Base-by-base conservation (phyloP, 2,888 invertebrate genomes). In the Diadegma fenestrale region DNA sequence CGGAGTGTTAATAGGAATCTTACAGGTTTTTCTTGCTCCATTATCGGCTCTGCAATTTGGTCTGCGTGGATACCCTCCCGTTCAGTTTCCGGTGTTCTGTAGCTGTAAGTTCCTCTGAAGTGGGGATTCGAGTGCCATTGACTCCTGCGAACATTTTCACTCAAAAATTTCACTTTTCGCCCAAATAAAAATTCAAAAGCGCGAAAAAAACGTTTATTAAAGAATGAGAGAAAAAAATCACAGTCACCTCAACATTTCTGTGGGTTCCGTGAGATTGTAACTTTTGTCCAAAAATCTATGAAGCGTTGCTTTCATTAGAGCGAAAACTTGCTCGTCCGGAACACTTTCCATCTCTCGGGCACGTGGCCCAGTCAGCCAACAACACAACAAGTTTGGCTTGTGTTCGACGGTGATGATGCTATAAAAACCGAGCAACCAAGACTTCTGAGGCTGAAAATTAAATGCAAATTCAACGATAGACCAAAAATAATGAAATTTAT, bases 21-120 rank as follows among this genome's bases (percentile, higher is more conserved):
- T 88, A 90, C 90, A 14, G 90, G 95, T 86, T 93, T 94, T 0
- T 94, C 94, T 17, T 92, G 90, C 54, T 86, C 77, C 58, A 77
- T 73, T 26, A 91, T 88, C 0, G 97, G 97, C 76, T 94, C 92
- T 0, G 95, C 95, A 26, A 97, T 93, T 86, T 95, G 94, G 0
- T 91, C 88, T 3, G 95, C 93, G 12, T 94, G 94, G 6, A 94
- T 93, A 1, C 95, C 94, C 63, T 94, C 90, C 30, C 92, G 90
- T 3, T 95, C 95, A 0, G 95, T 93, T 22, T 63, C 68, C 14
- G 43, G 22, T 12, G 45, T 95, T 87, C 95, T 94, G 91, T 94
- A 96, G 1, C 96, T 95, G 92, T 97, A 98, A 0, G 96, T 96
- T 5, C 98, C 98, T 61, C 95, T 94, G 1, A 96, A 96, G 91